These are phyloP conservation scores for Cirrhinus mrigala DNA, from an alignment of 2,797 vertebrate genomes.

Conservation along the genomic window DNA sequence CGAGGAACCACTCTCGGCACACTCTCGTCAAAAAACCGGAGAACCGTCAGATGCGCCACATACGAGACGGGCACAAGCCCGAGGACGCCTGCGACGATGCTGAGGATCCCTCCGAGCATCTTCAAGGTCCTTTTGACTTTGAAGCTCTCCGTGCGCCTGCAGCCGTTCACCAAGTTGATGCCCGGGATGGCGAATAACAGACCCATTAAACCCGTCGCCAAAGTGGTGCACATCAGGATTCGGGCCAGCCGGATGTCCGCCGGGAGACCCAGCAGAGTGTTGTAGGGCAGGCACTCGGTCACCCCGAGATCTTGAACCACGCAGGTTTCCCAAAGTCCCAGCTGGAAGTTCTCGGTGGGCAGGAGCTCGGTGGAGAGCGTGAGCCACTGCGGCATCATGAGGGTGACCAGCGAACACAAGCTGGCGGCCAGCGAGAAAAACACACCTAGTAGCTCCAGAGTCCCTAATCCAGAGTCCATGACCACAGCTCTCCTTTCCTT, in stretches of 20 bases:
- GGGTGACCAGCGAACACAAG: slow-evolving; percentile 73
- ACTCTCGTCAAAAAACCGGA: slow-evolving; percentile 69
- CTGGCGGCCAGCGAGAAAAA: slow-evolving; percentile 66
- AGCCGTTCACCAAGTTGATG: slow-evolving; percentile 68
- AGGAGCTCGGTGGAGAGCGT: slow-evolving; percentile 74
- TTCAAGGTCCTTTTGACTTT: slow-evolving; percentile 66
- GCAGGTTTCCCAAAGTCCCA: slow-evolving; percentile 77
- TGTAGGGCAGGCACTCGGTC: slow-evolving; percentile 66
- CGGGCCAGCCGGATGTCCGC: slow-evolving; percentile 70
- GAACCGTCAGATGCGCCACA: slow-evolving; percentile 67
- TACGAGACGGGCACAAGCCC: slow-evolving; percentile 71
- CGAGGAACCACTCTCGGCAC: slow-evolving; percentile 68
- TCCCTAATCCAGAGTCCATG: slow-evolving; percentile 65
- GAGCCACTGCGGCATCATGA: slow-evolving; percentile 75
- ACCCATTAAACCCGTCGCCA: slow-evolving; percentile 63
- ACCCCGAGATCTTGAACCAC: slow-evolving; percentile 70
- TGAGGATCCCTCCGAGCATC: slow-evolving; percentile 60
- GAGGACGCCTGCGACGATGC: slow-evolving; percentile 65
- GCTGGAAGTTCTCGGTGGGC: slow-evolving; percentile 69
- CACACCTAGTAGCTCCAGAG: slow-evolving; percentile 71
- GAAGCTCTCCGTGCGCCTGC: slow-evolving; percentile 56
- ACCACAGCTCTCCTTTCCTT: not conserved
- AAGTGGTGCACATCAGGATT: slow-evolving; percentile 66
- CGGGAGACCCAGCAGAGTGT: slow-evolving; percentile 67
- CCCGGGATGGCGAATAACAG: slow-evolving; percentile 69